phyloP scores from a whole-genome alignment of 2,888 invertebrate genomes.

The Polia nebulosa region DNA sequence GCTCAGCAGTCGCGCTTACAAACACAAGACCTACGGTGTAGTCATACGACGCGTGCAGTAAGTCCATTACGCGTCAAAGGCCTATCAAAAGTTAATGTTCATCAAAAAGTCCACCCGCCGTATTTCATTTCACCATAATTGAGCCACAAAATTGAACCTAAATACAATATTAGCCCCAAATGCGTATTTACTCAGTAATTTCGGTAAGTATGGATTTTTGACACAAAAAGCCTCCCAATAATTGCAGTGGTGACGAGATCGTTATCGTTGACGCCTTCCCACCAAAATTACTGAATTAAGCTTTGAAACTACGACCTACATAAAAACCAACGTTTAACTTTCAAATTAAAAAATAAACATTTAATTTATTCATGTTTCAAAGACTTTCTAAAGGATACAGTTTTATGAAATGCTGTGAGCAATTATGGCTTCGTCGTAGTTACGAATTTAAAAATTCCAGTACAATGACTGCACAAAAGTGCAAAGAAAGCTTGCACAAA shows the following conservation, averaged over 20 bases:
- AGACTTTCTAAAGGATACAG: constrained; percentile 49
- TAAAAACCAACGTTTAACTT: constrained; percentile 27
- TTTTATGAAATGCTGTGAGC: constrained; percentile 65
- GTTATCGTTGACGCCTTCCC: constrained; percentile 81
- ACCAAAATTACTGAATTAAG: constrained; percentile 81
- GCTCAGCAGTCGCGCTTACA: background rate
- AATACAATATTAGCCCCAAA: constrained; percentile 62
- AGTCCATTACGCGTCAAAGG: constrained; percentile 5
- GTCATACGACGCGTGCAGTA: constrained; percentile 6
- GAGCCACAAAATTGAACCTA: constrained; percentile 47
- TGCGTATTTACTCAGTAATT: constrained; percentile 83
- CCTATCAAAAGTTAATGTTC: constrained; percentile 37
- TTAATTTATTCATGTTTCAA: constrained; percentile 41
- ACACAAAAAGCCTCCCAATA: constrained; percentile 80
- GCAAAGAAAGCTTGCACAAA: constrained; percentile 86
- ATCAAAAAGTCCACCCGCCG: constrained; percentile 17
- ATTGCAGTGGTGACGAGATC: constrained; percentile 83
- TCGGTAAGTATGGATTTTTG: constrained; percentile 79
- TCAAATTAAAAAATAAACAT: constrained; percentile 15
- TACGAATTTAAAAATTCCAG: constrained; percentile 79
- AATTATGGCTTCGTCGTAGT: constrained; percentile 74
- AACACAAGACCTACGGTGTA: background rate
- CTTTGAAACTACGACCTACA: constrained; percentile 75
- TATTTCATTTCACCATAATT: constrained; percentile 48
- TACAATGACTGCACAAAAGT: constrained; percentile 84